These are phyloP conservation scores for Nothobranchius kuhntae DNA, from an alignment of 2,113 vertebrate genomes.

Conservation along the genomic window DNA sequence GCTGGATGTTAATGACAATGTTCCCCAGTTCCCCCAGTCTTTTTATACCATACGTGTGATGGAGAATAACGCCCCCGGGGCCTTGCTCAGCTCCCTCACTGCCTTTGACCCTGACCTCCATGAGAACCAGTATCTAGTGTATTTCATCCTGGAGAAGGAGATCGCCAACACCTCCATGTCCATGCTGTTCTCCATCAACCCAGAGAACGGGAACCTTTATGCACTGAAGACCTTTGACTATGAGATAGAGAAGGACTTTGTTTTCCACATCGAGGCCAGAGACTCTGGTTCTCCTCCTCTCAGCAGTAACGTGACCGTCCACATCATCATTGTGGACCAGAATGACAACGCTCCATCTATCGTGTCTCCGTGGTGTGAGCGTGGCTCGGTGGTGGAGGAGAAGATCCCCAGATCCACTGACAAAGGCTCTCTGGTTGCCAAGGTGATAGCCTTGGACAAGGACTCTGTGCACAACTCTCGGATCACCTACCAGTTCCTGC, in stretches of 20 bases:
- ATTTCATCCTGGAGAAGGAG: slow-evolving; percentile 23
- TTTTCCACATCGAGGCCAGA: slow-evolving; percentile 74
- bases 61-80: slow-evolving; percentile 68
- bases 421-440: slow-evolving; percentile 72
- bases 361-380: slow-evolving; percentile 78
- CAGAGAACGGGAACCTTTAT: slow-evolving; percentile 68
- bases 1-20: slow-evolving; percentile 67
- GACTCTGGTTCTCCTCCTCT: slow-evolving; percentile 72
- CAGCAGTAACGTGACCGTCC: slow-evolving; percentile 79
- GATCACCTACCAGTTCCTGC: slow-evolving; percentile 82
- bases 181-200: slow-evolving; percentile 69
- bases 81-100: slow-evolving; percentile 60
- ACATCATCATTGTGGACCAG: slow-evolving; percentile 80
- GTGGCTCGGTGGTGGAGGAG: slow-evolving; percentile 78
- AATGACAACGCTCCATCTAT: slow-evolving; percentile 82
- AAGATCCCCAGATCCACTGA: slow-evolving; percentile 73
- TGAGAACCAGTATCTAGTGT: slow-evolving; percentile 34
- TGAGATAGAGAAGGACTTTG: slow-evolving; percentile 72
- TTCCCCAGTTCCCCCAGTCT: slow-evolving; percentile 53
- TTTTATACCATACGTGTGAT: slow-evolving; percentile 58
- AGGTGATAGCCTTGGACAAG: slow-evolving; percentile 76
- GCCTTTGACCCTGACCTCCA: slow-evolving; percentile 68
- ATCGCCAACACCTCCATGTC: slow-evolving; percentile 32
- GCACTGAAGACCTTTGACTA: slow-evolving; percentile 73
- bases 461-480: slow-evolving; percentile 81